A percentile compares a stretch with the other conserved stretches of the same genome.
Evolutionary conservation across 2,113 vertebrate genomes (phyloP).

Genomic region (Dicaeum eximium): DNA sequence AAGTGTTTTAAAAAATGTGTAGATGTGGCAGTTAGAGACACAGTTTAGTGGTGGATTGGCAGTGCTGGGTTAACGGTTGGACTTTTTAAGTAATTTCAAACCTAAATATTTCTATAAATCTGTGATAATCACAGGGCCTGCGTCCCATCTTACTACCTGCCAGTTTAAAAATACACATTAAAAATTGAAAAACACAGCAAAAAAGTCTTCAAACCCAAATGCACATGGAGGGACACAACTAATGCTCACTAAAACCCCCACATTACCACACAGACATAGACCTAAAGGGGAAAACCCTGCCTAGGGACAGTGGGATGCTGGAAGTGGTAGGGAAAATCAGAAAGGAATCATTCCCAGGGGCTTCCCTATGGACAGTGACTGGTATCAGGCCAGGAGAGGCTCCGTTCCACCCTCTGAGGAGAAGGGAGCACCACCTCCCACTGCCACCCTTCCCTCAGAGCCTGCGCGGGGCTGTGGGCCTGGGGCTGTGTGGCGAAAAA

Average conservation of each 20-base stretch:
- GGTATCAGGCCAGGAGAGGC: background rate
- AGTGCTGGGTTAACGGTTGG: background rate
- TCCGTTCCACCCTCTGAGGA: background rate
- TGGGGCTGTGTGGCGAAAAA: rapidly evolving
- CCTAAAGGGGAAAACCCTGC: background rate
- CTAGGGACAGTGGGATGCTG: rapidly evolving
- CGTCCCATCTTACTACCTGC: background rate
- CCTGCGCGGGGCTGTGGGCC: rapidly evolving
- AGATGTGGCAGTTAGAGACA: no score
- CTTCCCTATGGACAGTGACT: rapidly evolving
- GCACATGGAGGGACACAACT: rapidly evolving
- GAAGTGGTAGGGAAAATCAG: background rate
- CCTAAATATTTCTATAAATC: background rate
- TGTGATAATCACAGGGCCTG: background rate
- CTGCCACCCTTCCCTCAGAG: background rate
- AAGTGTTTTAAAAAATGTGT: background rate
- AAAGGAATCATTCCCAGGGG: background rate
- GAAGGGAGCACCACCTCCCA: background rate
- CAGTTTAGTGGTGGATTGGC: background rate
- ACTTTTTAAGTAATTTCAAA: background rate
- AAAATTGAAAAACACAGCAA: background rate
- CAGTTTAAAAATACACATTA: background rate
- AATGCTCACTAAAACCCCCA: rapidly evolving
- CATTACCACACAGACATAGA: rapidly evolving
- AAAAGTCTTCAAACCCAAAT: background rate